Base-by-base conservation (phyloP, 2,888 invertebrate genomes). In the Calameuta idolon region DNA sequence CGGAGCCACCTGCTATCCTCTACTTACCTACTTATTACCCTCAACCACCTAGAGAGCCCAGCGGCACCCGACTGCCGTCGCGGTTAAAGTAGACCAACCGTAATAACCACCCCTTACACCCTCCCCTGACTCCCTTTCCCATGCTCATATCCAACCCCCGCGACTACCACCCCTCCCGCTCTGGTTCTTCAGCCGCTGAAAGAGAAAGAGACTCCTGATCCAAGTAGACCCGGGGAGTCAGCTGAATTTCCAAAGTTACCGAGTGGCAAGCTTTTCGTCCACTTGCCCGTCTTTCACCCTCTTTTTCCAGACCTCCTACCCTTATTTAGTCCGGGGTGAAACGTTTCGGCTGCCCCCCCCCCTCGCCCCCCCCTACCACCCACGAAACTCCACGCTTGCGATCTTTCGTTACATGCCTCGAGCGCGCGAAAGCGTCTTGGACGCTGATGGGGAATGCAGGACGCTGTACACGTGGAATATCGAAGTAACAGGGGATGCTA, bases 1-100 rank as follows among this genome's bases (percentile, higher is more conserved):
- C 75, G 75, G 55, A 55, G 12, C 73, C 76, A 76, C 75, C 76
- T 77, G 77, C 81, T 83, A 79, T 34, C 78, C 75, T 75, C 69
- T 73, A 79, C 77, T 74, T 79, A 69, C 69, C 77, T 77, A 74
- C 77, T 75, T 78, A 75, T 77, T 74, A 69, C 74, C 78, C 55
- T 75, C 73, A 77, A 79, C 80, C 31, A 30, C 69, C 30, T 3
- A 69, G 30, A 69, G 30, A 69, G 35, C 35, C 69, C 69, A 30
- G n/a, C 12, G 15, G n/a, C 69, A 12, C 71, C 71, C 71, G 31
- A 33, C 31, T 31, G 33, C 71, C 12, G 12, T 33, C 71, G 31
- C 34, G 71, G 71, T 71, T 71, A 71, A 71, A 71, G 31, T 31
- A 34, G 71, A 71, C 34, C 31, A 23, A 71, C 33, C 71, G 71